Evolutionary conservation across 1,140 invertebrate genomes (phyloP).

Genomic region (Drosophila subobscura): DNA sequence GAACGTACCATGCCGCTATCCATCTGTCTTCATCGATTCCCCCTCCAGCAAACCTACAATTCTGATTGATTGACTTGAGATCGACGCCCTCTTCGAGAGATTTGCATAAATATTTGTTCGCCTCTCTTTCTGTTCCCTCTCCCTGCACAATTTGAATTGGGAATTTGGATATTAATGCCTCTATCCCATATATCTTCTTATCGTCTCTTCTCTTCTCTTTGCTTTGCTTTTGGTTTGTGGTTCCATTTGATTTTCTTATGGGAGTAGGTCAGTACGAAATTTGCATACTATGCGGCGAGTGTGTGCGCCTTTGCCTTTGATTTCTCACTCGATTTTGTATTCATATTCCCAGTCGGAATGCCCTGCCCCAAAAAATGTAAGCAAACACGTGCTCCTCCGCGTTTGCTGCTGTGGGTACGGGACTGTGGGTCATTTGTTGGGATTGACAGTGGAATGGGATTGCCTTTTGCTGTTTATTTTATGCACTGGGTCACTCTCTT

Average conservation of each 20-base stretch:
- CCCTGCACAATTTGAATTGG: conserved; percentile 44
- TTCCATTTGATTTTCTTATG: conserved; percentile 77
- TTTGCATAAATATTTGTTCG: conserved; percentile 71
- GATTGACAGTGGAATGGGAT: conserved; percentile 9
- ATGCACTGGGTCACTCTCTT: background rate
- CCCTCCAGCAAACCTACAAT: conserved; percentile 9
- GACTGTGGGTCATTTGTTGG: conserved; percentile 52
- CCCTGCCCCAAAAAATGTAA: conserved; percentile 42
- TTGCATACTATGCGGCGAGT: conserved; percentile 61
- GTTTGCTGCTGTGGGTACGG: conserved; percentile 20
- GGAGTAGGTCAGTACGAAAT: conserved; percentile 82
- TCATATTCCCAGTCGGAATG: conserved; percentile 61
- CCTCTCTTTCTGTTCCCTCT: conserved; percentile 18
- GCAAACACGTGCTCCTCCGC: conserved; percentile 32
- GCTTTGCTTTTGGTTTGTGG: conserved; percentile 39
- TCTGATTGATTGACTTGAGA: conserved; percentile 58
- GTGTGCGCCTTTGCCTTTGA: conserved; percentile 61
- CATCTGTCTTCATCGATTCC: too few relatives aligned
- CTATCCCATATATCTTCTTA: conserved; percentile 13
- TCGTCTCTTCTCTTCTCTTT: conserved; percentile 35
- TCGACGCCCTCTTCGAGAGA: conserved; percentile 42
- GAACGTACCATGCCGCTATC: conserved; percentile 31
- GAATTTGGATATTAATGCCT: conserved; percentile 43
- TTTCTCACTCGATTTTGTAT: conserved; percentile 76
- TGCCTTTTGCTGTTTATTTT: conserved; percentile 11